These are phyloP conservation scores for Apeira syringaria DNA, from an alignment of 2,888 invertebrate species.

Conservation along the genomic window DNA sequence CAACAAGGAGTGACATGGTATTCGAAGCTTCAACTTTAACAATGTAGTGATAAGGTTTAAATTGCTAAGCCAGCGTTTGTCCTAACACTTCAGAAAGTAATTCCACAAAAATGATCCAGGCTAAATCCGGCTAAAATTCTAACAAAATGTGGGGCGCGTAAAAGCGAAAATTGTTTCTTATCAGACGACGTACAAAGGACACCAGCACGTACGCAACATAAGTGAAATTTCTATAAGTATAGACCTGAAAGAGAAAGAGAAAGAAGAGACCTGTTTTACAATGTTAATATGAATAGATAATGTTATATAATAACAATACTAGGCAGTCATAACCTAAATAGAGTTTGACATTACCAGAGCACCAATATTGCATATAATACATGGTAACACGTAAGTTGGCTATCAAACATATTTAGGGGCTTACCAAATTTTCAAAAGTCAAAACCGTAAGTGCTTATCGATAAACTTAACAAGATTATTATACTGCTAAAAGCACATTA, in stretches of 20 bases:
- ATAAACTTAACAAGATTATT: not conserved
- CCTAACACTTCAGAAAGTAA: conserved; percentile 19
- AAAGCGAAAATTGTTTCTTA: conserved; percentile 40
- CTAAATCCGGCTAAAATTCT: conserved; percentile 27
- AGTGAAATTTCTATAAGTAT: not conserved
- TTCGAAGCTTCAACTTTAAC: conserved; percentile 8
- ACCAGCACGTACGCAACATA: conserved; percentile 8
- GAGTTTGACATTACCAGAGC: no score
- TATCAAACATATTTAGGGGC: no score
- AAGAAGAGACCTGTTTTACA: no score
- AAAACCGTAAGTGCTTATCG: not conserved
- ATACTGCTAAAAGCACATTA: no score
- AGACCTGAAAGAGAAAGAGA: no score
- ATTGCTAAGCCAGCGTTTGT: conserved; percentile 1
- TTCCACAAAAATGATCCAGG: conserved; percentile 27
- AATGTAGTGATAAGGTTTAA: not conserved
- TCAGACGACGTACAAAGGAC: conserved; percentile 28
- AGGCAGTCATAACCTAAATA: no score
- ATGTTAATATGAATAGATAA: no score
- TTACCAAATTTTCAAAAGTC: no score
- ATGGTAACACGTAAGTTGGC: no score
- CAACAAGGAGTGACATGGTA: conserved; percentile 1
- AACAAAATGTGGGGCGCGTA: conserved; percentile 29
- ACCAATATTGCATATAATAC: no score
- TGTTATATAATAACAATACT: no score